These are phyloP conservation scores for Pandemis cinnamomeana DNA, from an alignment of 2,888 invertebrate species.

Conservation along the genomic window DNA sequence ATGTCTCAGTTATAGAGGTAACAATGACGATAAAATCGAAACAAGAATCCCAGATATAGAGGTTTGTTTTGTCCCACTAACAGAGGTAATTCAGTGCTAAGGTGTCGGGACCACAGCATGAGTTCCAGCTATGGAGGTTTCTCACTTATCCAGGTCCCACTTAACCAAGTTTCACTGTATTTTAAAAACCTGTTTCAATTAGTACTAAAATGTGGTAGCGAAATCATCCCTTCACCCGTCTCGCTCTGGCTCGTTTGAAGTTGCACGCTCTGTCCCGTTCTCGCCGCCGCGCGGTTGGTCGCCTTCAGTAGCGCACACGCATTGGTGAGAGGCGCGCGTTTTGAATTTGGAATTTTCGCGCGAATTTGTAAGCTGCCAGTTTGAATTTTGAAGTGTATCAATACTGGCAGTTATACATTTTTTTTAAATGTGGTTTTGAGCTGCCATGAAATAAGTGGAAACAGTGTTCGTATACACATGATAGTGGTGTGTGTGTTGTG, in stretches of 20 bases:
- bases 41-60: too few species aligned
- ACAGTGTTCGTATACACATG: not conserved
- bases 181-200: slow-evolving; percentile 58
- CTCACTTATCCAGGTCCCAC: too few species aligned
- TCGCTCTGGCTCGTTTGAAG: slow-evolving; percentile 47
- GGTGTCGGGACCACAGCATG: too few species aligned
- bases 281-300: slow-evolving; percentile 63
- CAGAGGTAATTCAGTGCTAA: too few species aligned
- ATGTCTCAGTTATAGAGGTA: too few species aligned
- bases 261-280: slow-evolving; percentile 56
- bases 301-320: slow-evolving; percentile 78
- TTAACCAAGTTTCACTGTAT: too few species aligned
- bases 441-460: not conserved
- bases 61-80: too few species aligned
- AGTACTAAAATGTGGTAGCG: slow-evolving; percentile 52
- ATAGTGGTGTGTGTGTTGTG: slow-evolving; percentile 15
- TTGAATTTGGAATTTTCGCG: slow-evolving; percentile 66
- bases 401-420: not conserved
- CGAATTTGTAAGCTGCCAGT: slow-evolving; percentile 47
- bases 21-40: too few species aligned
- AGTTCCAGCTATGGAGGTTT: too few species aligned
- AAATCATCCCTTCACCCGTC: slow-evolving; percentile 52
- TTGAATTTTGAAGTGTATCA: not conserved
- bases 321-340: slow-evolving; percentile 67
- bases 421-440: slow-evolving; percentile 39